Evolutionary conservation across 2,113 vertebrate genomes (phyloP).

Genomic region (Tricholaema leucomelas): DNA sequence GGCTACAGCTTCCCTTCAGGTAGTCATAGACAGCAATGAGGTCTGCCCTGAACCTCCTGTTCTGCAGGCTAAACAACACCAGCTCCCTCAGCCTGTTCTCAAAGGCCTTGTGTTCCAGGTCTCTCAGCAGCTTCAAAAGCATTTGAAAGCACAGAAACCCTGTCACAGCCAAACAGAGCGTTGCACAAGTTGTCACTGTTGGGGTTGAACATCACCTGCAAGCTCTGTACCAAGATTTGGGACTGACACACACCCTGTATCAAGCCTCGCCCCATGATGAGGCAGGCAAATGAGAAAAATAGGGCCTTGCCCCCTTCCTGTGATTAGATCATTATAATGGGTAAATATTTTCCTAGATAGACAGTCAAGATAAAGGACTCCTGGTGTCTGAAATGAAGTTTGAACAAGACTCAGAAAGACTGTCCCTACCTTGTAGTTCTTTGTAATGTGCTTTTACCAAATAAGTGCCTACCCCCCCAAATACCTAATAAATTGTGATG

Average conservation of each 20-base stretch:
- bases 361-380: constrained; percentile 33
- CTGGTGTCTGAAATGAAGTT: constrained; percentile 15
- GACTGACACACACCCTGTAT: background rate
- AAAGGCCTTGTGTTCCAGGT: too few relatives aligned
- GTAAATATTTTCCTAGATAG: constrained; percentile 68
- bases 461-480: background rate
- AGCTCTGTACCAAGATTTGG: background rate
- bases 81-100: too few relatives aligned
- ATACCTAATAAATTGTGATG: background rate
- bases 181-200: background rate
- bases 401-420: background rate
- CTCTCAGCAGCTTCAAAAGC: too few relatives aligned
- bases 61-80: too few relatives aligned
- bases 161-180: background rate
- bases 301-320: constrained; percentile 40
- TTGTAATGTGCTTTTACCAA: background rate
- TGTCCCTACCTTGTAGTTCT: background rate
- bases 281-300: background rate
- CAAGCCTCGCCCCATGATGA: constrained; percentile 18
- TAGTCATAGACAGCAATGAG: too few relatives aligned
- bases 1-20: too few relatives aligned
- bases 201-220: background rate
- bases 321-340: constrained; percentile 43
- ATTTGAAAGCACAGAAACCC: background rate
- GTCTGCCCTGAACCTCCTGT: too few relatives aligned